These are phyloP conservation scores for Dipodomys spectabilis DNA, from an alignment of 2,113 vertebrate genomes.

Conservation along the genomic window DNA sequence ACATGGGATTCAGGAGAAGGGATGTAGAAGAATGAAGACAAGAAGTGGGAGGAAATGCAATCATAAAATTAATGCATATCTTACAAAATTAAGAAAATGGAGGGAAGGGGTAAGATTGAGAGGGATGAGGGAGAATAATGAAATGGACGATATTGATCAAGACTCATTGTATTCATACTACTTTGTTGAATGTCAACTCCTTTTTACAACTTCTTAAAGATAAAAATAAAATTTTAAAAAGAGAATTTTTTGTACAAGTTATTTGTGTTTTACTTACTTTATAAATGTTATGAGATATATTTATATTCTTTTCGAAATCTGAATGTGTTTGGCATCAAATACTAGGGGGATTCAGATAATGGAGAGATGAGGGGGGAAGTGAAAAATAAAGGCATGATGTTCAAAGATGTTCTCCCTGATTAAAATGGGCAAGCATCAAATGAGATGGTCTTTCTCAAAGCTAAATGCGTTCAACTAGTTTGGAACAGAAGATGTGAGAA, in stretches of 20 bases:
- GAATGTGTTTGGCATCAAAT: background rate
- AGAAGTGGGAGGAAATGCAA: no score
- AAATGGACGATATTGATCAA: no score
- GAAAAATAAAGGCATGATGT: background rate
- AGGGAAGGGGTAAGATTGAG: no score
- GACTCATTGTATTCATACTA: no score
- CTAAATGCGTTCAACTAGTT: conserved; percentile 38
- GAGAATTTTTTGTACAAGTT: background rate
- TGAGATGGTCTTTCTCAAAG: background rate
- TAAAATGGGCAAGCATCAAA: background rate
- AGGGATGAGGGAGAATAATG: no score
- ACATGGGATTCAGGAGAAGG: no score
- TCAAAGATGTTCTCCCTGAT: background rate
- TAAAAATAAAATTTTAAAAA: background rate
- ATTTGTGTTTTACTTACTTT: background rate
- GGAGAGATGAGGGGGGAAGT: background rate
- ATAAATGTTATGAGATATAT: background rate
- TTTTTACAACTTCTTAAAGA: no score
- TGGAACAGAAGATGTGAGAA: background rate
- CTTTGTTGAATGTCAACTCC: no score
- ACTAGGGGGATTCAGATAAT: background rate
- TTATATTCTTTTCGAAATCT: background rate
- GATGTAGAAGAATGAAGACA: no score
- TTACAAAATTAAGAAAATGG: no score
- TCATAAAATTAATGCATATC: no score